Conservation (phyloP, 2,888 invertebrate species). For the Eulithis prunata region DNA sequence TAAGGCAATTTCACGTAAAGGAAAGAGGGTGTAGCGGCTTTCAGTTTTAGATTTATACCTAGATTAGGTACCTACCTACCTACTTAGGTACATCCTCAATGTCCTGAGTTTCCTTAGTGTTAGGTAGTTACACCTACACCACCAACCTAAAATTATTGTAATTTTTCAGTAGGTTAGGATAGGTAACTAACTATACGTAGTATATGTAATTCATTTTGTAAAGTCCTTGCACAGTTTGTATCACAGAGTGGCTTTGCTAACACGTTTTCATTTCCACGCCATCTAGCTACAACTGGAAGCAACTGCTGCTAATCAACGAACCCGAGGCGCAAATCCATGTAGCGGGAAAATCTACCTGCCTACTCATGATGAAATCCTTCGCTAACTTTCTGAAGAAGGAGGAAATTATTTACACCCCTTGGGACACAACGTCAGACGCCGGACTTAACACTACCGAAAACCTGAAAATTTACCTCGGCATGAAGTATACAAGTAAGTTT, state of each 20-base stretch:
- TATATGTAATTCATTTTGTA: slow-evolving; percentile 19
- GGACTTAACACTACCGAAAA: slow-evolving; percentile 85
- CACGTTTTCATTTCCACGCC: slow-evolving; percentile 70
- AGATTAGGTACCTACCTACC: too few relatives aligned
- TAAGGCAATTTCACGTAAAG: too few relatives aligned
- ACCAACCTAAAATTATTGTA: too few relatives aligned
- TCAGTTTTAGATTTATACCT: too few relatives aligned
- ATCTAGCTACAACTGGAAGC: slow-evolving; percentile 88
- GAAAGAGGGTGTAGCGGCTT: too few relatives aligned
- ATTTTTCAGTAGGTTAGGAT: too few relatives aligned
- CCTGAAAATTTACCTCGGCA: slow-evolving; percentile 86
- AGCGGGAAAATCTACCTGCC: slow-evolving; percentile 89
- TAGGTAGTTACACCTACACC: too few relatives aligned
- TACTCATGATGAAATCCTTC: slow-evolving; percentile 89
- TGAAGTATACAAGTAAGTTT: slow-evolving; percentile 88
- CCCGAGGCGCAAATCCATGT: slow-evolving; percentile 87
- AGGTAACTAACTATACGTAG: too few relatives aligned
- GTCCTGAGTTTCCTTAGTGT: too few relatives aligned
- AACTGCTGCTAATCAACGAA: slow-evolving; percentile 89
- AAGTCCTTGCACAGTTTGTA: slow-evolving; percentile 50
- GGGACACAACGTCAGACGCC: slow-evolving; percentile 85
- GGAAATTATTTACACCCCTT: slow-evolving; percentile 80
- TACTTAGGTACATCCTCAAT: too few relatives aligned
- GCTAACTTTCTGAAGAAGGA: slow-evolving; percentile 83
- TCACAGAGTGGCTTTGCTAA: slow-evolving; percentile 70